Percentiles rank a stretch among this genome's conserved stretches.
phyloP scores from a whole-genome alignment of 2,888 invertebrate genomes.

The Drosophila atripex region DNA sequence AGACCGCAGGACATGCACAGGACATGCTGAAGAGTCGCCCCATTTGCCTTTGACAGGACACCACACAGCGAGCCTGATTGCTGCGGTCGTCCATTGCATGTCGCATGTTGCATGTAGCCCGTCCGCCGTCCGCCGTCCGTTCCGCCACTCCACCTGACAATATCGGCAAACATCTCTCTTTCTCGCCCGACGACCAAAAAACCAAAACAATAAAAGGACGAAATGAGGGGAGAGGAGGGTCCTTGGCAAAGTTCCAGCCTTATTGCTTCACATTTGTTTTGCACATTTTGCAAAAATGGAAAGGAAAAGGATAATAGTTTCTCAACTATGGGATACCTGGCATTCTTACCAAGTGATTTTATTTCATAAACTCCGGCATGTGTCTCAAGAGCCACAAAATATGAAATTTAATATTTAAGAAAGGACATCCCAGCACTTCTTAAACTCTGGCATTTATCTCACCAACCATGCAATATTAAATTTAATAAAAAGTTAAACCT shows the following conservation, averaged over 20 bases:
- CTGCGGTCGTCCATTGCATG: slow-evolving; percentile 38
- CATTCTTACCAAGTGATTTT: too few species aligned
- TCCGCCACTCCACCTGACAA: slow-evolving; percentile 24
- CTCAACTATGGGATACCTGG: background rate
- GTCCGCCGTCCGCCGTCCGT: background rate
- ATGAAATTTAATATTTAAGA: too few species aligned
- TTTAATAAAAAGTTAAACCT: too few species aligned
- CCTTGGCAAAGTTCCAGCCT: background rate
- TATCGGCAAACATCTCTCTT: slow-evolving; percentile 42
- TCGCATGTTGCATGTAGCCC: slow-evolving; percentile 6
- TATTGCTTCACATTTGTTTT: background rate
- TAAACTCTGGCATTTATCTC: too few species aligned
- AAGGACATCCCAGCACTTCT: too few species aligned
- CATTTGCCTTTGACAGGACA: slow-evolving; percentile 45
- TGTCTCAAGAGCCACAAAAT: too few species aligned
- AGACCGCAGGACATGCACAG: slow-evolving; percentile 39
- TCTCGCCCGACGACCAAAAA: slow-evolving; percentile 24
- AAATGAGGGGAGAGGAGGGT: background rate
- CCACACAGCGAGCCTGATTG: slow-evolving; percentile 41
- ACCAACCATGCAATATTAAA: too few species aligned
- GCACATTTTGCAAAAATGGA: too few species aligned
- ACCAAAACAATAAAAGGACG: slow-evolving; percentile 8
- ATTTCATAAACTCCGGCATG: too few species aligned
- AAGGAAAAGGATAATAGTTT: background rate
- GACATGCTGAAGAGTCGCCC: slow-evolving; percentile 19